These are phyloP conservation scores for Grammomys dolichurus DNA, from an alignment of 2,113 vertebrate species.

Conservation along the genomic window DNA sequence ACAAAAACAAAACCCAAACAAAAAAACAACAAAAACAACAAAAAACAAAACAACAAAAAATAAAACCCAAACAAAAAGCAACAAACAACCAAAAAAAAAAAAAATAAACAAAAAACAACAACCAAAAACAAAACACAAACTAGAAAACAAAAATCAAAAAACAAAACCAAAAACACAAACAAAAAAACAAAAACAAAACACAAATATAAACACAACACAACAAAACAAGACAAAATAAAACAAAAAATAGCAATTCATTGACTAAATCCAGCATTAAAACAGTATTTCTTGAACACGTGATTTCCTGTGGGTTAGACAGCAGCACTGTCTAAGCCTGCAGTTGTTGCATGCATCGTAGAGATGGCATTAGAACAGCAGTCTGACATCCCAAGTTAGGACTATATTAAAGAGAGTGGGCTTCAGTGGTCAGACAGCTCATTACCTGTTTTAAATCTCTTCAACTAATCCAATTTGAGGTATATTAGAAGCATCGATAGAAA, in stretches of 20 bases:
- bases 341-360: not conserved
- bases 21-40: no score
- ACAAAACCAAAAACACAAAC: no score
- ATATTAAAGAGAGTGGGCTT: not conserved
- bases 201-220: no score
- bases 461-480: not conserved
- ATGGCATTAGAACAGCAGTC: not conserved
- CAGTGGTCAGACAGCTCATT: slow-evolving; percentile 58
- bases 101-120: no score
- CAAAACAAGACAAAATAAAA: not conserved
- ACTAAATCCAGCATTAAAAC: slow-evolving; percentile 67
- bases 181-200: no score
- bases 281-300: not conserved
- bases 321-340: not conserved
- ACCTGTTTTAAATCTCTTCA: not conserved
- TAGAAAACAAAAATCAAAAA: no score
- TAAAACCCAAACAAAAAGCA: no score
- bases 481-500: slow-evolving; percentile 4
- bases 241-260: slow-evolving; percentile 49
- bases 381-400: not conserved
- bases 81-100: no score
- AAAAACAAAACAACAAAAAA: no score
- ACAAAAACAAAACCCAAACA: no score
- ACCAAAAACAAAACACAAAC: no score
- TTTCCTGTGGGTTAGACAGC: not conserved